phyloP scores from a whole-genome alignment of 2,113 vertebrate species.

The Pelvicachromis taeniatus region DNA sequence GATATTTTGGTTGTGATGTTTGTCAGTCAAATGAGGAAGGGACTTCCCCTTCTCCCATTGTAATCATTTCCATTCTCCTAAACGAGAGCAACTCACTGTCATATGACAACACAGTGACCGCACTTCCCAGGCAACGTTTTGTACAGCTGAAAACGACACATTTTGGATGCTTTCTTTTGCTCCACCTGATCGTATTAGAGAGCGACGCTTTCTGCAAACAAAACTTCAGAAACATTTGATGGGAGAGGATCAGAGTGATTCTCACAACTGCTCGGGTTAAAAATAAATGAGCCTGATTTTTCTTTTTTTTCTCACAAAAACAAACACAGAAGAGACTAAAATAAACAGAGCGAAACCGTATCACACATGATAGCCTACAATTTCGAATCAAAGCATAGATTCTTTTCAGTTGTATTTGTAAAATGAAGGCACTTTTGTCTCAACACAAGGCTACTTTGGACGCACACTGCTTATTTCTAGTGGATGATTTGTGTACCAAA shows the following conservation, averaged over 20 bases:
- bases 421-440: constrained; percentile 15
- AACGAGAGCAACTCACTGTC: not conserved
- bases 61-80: not conserved
- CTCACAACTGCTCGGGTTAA: not conserved
- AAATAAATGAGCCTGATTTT: not conserved
- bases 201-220: not conserved
- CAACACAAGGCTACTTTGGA: constrained; percentile 24
- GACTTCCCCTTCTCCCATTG: not conserved
- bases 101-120: not conserved
- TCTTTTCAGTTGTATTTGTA: constrained; percentile 31
- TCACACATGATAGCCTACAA: constrained; percentile 22
- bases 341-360: constrained; percentile 9
- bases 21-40: constrained; percentile 23
- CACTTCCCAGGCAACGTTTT: not conserved
- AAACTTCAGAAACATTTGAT: not conserved
- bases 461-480: constrained; percentile 43
- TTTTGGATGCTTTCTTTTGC: not conserved
- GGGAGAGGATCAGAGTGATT: not conserved
- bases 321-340: constrained; percentile 15
- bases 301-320: not conserved
- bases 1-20: constrained; percentile 3
- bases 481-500: constrained; percentile 53
- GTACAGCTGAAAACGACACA: not conserved
- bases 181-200: not conserved
- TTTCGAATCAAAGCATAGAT: constrained; percentile 42